Evolutionary conservation across 2,888 invertebrate species (phyloP).

Genomic region (Parelbella ahira): DNA sequence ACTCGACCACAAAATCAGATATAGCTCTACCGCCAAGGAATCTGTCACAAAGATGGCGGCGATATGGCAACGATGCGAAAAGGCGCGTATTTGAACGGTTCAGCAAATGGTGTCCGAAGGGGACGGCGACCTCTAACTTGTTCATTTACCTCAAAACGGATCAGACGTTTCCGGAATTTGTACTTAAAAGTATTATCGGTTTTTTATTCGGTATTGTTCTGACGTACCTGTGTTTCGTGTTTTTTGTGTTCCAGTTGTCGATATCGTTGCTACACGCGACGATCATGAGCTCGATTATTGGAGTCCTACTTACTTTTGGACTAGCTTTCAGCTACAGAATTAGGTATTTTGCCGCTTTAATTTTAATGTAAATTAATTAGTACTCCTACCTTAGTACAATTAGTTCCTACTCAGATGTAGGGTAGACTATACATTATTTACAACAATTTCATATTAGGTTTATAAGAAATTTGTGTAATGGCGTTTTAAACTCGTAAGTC

Average conservation of each 20-base stretch:
- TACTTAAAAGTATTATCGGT: constrained; percentile 83
- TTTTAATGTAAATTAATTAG: no score
- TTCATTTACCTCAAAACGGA: constrained; percentile 60
- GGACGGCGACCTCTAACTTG: constrained; percentile 51
- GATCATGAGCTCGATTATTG: constrained; percentile 81
- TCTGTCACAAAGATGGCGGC: constrained; percentile 68
- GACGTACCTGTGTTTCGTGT: constrained; percentile 84
- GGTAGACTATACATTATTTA: no score
- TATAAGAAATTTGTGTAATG: no score
- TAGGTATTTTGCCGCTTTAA: constrained; percentile 40
- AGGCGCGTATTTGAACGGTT: constrained; percentile 58
- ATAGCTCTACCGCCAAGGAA: constrained; percentile 61
- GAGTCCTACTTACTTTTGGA: constrained; percentile 83
- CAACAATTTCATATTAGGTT: no score
- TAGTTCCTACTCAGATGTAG: no score
- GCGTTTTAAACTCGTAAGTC: no score
- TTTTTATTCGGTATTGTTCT: constrained; percentile 83
- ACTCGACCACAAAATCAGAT: constrained; percentile 40
- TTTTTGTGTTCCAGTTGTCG: constrained; percentile 84
- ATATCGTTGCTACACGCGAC: constrained; percentile 82
- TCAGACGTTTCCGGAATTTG: constrained; percentile 77
- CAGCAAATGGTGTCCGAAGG: constrained; percentile 56
- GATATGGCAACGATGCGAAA: constrained; percentile 59
- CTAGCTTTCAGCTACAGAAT: constrained; percentile 82
- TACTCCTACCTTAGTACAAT: no score